Percentiles rank a stretch among this genome's conserved stretches.
These are phyloP conservation scores for Meteorus sp. DNA, from an alignment of 1,140 invertebrate genomes.

Conservation along the genomic window DNA sequence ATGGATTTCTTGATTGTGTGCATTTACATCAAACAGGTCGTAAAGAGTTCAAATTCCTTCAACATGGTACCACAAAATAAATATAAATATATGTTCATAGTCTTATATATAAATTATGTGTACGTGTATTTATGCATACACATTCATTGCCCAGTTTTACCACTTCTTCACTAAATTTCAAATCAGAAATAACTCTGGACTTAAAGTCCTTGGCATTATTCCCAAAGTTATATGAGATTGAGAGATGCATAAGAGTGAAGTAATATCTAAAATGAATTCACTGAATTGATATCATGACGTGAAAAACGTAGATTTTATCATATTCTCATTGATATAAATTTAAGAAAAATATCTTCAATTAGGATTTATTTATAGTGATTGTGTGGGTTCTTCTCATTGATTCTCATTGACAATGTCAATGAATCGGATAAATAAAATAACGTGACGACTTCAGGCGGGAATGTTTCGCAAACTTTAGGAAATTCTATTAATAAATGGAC, in stretches of 20 bases:
- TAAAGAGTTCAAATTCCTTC: no score
- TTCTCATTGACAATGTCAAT: neutral
- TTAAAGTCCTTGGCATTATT: constrained; percentile 25
- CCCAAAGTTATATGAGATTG: constrained; percentile 24
- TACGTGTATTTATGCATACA: no score
- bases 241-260: neutral
- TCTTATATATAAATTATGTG: no score
- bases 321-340: neutral
- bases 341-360: neutral
- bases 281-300: neutral
- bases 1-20: no score
- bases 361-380: neutral
- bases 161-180: neutral
- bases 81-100: no score
- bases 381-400: neutral
- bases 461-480: constrained; percentile 51
- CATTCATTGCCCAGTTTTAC: no score
- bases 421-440: neutral
- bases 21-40: no score
- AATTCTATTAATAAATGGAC: constrained; percentile 52
- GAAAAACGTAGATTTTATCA: neutral
- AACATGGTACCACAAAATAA: no score
- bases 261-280: neutral
- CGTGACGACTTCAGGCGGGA: neutral
- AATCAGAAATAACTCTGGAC: constrained; percentile 5